phyloP scores from a whole-genome alignment of 2,797 vertebrate species.

The Dallia pectoralis region DNA sequence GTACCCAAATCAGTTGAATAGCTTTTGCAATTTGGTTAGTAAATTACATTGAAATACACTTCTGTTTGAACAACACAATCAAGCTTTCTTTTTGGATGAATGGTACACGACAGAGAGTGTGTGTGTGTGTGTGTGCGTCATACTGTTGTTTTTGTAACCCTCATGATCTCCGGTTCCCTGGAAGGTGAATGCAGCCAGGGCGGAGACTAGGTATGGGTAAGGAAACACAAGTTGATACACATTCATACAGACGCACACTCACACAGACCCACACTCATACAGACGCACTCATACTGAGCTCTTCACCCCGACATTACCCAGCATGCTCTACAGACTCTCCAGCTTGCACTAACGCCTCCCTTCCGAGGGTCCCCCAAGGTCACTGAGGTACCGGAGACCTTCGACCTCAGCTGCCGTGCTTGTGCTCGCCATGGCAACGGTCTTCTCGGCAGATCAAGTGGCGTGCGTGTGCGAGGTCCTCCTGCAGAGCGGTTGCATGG shows the following conservation, averaged over 20 bases:
- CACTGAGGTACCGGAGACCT: background rate
- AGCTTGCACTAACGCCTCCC: background rate
- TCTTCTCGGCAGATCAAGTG: constrained; percentile 71
- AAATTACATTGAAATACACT: constrained; percentile 71
- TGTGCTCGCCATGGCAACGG: constrained; percentile 43
- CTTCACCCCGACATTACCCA: constrained; percentile 12
- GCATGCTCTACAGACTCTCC: constrained; percentile 19
- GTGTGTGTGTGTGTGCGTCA: constrained; percentile 35
- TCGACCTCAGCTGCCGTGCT: background rate
- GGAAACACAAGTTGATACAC: constrained; percentile 15
- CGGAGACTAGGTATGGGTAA: constrained; percentile 46
- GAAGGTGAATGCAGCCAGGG: constrained; percentile 36
- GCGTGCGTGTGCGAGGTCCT: constrained; percentile 73
- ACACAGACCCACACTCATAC: no score
- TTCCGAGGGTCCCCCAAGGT: background rate
- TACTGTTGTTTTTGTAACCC: constrained; percentile 65
- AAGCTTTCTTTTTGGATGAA: constrained; percentile 21
- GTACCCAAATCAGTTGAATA: constrained; percentile 28
- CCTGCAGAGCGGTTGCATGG: constrained; percentile 65
- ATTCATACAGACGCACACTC: constrained; percentile 21
- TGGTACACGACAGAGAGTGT: constrained; percentile 36
- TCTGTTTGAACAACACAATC: constrained; percentile 23
- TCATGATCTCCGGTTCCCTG: constrained; percentile 68
- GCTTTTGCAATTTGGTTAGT: constrained; percentile 64
- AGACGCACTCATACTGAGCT: constrained; percentile 14